Base-by-base conservation (phyloP, 2,113 vertebrate genomes). In the Pteronura brasiliensis region DNA sequence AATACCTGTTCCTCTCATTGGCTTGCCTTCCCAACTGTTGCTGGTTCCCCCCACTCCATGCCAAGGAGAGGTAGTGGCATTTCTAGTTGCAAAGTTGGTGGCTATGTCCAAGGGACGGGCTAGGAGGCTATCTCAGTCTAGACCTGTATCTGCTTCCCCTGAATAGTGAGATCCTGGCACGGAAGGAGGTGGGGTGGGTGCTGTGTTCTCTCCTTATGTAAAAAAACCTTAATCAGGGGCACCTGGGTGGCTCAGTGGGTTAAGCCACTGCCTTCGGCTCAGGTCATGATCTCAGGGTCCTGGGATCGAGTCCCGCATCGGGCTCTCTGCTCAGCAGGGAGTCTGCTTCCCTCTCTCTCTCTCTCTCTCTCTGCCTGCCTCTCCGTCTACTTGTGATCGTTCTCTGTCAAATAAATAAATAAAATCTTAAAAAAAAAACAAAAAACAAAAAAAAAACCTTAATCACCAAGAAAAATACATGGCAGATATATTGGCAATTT, bases 391-490 rank as follows among this genome's bases (percentile, higher is more conserved):
- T n/a, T n/a, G n/a, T n/a, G n/a, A n/a, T n/a, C n/a, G n/a, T n/a
- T n/a, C n/a, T n/a, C n/a, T n/a, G n/a, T n/a, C n/a, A n/a, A n/a
- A n/a, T n/a, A n/a, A n/a, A n/a, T n/a, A n/a, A n/a, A n/a, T n/a
- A n/a, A n/a, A n/a, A n/a, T n/a, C n/a, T n/a, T n/a, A n/a, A n/a
- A n/a, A n/a, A n/a, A n/a, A n/a, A n/a, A n/a, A n/a, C n/a, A n/a
- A n/a, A n/a, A n/a, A n/a, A n/a, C n/a, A n/a, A n/a, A n/a, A 84
- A 96, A 97, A 97, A 59, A 59, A 59, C 7, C n/a, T 49, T 55
- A 82, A 77, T 47, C 7, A 12, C 39, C 11, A 93, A 69, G 49
- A 71, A 82, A 6, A 42, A 44, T 82, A 61, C 4, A 69, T 61
- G 71, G 47, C 27, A 93, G 20, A 39, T 83, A 85, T 84, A 47